Evolutionary conservation across 2,797 vertebrate genomes (phyloP), one percentile per base, ranked within the genome.

Genomic region (Sebastes hubbsi): DNA sequence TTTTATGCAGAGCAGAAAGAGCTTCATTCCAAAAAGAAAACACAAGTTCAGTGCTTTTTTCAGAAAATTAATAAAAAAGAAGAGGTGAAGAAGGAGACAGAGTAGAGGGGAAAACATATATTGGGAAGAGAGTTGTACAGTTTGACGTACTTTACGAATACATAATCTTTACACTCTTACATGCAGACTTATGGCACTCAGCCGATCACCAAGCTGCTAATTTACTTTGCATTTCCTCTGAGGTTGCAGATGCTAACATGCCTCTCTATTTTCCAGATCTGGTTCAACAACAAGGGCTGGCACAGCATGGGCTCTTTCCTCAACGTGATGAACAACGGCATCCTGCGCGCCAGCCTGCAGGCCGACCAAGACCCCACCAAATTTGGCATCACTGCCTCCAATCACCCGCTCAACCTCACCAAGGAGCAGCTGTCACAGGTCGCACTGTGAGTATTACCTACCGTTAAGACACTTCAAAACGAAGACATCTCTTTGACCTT

Each of bases 241-340:
- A 49, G 7, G 14, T 56, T 38, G 27, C 14, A 52, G 5, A 66
- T 20, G 52, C 18, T 80, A 11, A 85, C 63, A 6, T 54, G 32
- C 2, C 32, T 60, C 6, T 69, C 20, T 58, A 13, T 75, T 8
- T 8, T 94, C 12, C 90, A 99, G 99, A 97, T 99, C 75, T 99
- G 99, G 99, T 99, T 99, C 89, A 99, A 99, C 93, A 99, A 99
- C 95, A 99, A 99, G 80, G 99, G 99, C 74, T 99, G 99, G 98
- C 99, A 99, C 87, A 98, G 98, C 70, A 96, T 99, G 0, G 95
- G 96, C 4, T 94, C 97, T 8, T 99, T 99, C 88, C 93, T 99
- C 73, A 99, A 98, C 2, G 97, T 99, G 80, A 97, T 99, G 94
- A 99, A 99, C 94, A 99, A 99, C 2, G 99, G 95, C 36, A 97